Conservation (phyloP, 2,888 invertebrate species). For the Ganaspis brasiliensis region DNA sequence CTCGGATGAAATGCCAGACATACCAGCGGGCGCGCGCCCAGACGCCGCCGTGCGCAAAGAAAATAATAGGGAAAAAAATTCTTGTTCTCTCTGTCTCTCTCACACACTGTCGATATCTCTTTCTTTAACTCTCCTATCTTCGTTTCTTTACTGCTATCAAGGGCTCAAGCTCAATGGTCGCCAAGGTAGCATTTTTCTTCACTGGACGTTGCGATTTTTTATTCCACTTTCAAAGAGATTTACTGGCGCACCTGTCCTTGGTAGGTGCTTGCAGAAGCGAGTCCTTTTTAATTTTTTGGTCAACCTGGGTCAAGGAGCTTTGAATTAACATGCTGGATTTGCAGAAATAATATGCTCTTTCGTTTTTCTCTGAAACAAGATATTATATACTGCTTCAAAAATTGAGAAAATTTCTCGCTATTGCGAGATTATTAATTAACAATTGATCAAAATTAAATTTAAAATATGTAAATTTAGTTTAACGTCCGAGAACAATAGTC, state of each 20-base stretch:
- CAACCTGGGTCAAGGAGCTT: conserved; percentile 17
- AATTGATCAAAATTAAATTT: too few species aligned
- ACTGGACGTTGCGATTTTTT: conserved; percentile 32
- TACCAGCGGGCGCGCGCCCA: conserved; percentile 79
- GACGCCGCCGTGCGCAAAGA: conserved; percentile 75
- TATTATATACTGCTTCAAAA: too few species aligned
- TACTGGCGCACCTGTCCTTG: conserved; percentile 41
- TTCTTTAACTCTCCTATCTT: conserved; percentile 44
- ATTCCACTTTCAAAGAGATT: conserved; percentile 20
- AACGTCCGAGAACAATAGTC: too few species aligned
- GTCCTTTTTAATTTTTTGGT: conserved; percentile 10
- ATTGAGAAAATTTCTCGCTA: too few species aligned
- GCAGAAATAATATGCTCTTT: too few species aligned
- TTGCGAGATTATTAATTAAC: too few species aligned
- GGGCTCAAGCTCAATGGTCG: conserved; percentile 59
- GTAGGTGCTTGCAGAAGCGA: conserved; percentile 34
- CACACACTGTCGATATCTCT: conserved; percentile 30
- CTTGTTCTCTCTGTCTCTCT: conserved; percentile 31
- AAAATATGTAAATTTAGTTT: too few species aligned
- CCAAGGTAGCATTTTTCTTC: conserved; percentile 54
- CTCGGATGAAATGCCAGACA: conserved; percentile 74
- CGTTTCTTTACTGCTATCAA: conserved; percentile 37
- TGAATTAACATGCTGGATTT: too few species aligned
- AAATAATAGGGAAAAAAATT: conserved; percentile 65
- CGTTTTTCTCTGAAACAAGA: too few species aligned